phyloP scores from a whole-genome alignment of 1,140 invertebrate genomes.

The Brachionus rotundiformis region DNA sequence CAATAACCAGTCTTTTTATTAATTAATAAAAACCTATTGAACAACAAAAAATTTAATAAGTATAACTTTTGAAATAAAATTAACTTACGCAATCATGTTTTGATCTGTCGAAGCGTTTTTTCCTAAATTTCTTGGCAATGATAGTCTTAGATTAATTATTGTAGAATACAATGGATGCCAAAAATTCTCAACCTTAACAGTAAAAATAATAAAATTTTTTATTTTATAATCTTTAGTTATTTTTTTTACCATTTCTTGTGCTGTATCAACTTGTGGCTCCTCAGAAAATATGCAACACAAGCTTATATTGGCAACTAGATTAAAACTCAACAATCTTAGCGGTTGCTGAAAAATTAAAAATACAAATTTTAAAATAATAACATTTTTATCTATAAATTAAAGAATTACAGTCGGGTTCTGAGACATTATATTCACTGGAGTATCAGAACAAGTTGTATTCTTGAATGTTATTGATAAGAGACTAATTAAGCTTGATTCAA shows the following conservation, averaged over 20 bases:
- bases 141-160: slow-evolving; percentile 34
- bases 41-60: background rate
- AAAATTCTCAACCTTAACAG: slow-evolving; percentile 1
- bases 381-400: too few species aligned
- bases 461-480: slow-evolving; percentile 26
- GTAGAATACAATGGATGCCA: slow-evolving; percentile 26
- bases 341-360: slow-evolving; percentile 39
- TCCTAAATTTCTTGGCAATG: slow-evolving; percentile 23
- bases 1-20: slow-evolving; percentile 36
- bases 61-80: background rate
- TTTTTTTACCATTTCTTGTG: background rate
- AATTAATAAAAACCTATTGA: slow-evolving; percentile 45
- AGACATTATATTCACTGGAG: background rate
- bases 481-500: slow-evolving; percentile 38
- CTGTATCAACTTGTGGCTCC: background rate
- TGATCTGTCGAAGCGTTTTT: background rate
- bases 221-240: background rate
- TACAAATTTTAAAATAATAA: background rate
- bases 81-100: slow-evolving; percentile 46
- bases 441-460: slow-evolving; percentile 9
- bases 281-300: slow-evolving; percentile 25
- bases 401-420: slow-evolving; percentile 41
- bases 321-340: background rate
- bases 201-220: background rate
- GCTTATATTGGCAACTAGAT: slow-evolving; percentile 11